phyloP scores from a whole-genome alignment of 2,888 invertebrate genomes.

The Eumerus sabulonum region DNA sequence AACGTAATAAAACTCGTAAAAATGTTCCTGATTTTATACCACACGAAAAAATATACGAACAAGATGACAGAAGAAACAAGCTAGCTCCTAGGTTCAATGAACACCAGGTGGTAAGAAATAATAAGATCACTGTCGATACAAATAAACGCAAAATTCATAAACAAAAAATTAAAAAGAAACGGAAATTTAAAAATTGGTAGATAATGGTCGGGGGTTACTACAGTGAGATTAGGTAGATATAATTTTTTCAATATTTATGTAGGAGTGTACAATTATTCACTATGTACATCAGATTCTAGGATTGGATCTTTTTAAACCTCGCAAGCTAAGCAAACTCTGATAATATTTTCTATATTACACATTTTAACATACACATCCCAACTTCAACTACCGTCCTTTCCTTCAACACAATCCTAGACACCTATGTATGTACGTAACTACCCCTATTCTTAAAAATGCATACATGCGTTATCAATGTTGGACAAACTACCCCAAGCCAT shows the following conservation, averaged over 20 bases:
- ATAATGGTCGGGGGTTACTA: not conserved
- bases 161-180: not conserved
- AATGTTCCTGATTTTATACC: not conserved
- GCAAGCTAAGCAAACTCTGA: too few relatives aligned
- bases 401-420: too few relatives aligned
- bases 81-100: not conserved
- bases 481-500: not conserved
- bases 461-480: not conserved
- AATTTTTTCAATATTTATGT: too few relatives aligned
- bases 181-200: not conserved
- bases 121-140: not conserved
- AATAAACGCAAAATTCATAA: not conserved
- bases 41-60: not conserved
- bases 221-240: not conserved
- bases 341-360: too few relatives aligned
- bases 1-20: not conserved
- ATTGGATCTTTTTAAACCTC: too few relatives aligned
- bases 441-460: not conserved
- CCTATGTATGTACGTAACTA: not conserved
- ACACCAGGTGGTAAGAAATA: not conserved
- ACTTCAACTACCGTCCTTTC: too few relatives aligned
- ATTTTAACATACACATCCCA: too few relatives aligned
- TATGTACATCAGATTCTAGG: too few relatives aligned
- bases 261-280: too few relatives aligned
- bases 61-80: conserved; percentile 7